Evolutionary conservation across 1,140 invertebrate species (phyloP).

Genomic region (Goniozus legneri): DNA sequence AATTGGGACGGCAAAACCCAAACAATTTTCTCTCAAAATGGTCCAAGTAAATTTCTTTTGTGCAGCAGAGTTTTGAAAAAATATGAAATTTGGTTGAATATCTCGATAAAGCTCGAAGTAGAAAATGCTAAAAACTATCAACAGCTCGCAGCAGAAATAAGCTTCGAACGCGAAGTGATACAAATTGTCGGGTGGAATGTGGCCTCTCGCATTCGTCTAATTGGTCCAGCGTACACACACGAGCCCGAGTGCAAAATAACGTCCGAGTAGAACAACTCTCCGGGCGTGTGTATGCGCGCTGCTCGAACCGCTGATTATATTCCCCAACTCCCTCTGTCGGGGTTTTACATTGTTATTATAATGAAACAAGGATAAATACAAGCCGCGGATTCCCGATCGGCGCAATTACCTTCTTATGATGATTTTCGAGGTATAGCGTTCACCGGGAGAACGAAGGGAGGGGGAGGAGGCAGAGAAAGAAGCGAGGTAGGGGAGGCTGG

Average conservation of each 20-base stretch:
- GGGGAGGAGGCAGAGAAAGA: constrained; percentile 17
- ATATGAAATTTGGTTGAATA: no score
- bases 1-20: no score
- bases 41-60: no score
- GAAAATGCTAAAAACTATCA: no score
- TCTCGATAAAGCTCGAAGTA: no score
- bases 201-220: constrained; percentile 26
- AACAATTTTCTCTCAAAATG: no score
- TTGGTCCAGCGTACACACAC: constrained; percentile 13
- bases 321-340: constrained; percentile 24
- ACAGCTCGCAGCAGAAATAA: no score
- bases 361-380: constrained; percentile 53
- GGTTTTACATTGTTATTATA: constrained; percentile 54
- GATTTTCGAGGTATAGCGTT: constrained; percentile 45
- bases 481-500: constrained; percentile 18
- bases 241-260: neutral
- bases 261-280: neutral
- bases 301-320: constrained; percentile 44
- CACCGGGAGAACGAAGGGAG: constrained; percentile 14
- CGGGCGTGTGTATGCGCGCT: constrained; percentile 17
- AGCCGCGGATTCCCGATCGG: constrained; percentile 50
- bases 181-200: neutral
- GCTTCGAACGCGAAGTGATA: no score
- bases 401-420: constrained; percentile 54
- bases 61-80: no score